A percentile compares a stretch with the other conserved stretches of the same genome.
Conservation (phyloP, 1,140 invertebrate genomes). For the Microplitis mediator region DNA sequence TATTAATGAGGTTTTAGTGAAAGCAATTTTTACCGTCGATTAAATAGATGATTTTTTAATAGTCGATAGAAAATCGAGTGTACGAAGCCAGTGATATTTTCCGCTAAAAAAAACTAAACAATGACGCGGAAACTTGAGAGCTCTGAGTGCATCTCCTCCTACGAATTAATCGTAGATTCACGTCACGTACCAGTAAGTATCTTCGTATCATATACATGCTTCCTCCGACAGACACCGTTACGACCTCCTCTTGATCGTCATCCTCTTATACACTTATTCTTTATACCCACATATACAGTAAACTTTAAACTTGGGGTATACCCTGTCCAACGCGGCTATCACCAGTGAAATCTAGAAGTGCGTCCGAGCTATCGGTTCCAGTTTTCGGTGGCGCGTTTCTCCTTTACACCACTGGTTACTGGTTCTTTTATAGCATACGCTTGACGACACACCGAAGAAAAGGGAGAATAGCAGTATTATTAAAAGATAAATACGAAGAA, state of each 20-base stretch:
- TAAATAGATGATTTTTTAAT: too few relatives aligned
- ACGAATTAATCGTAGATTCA: conserved; percentile 35
- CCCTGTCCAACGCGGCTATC: conserved; percentile 20
- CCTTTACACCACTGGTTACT: neutral
- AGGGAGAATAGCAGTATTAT: neutral
- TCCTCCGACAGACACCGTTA: conserved; percentile 18
- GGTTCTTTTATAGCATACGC: neutral
- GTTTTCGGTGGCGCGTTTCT: conserved; percentile 30
- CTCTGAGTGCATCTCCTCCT: conserved; percentile 25
- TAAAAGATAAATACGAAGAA: neutral
- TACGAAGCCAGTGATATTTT: neutral
- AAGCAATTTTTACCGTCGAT: too few relatives aligned
- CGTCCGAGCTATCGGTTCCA: conserved; percentile 28
- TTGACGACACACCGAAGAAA: neutral
- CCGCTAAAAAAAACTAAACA: neutral
- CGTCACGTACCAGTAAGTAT: conserved; percentile 32
- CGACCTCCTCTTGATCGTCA: conserved; percentile 13
- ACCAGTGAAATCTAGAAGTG: conserved; percentile 32
- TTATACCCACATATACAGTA: neutral
- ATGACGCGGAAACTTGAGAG: conserved; percentile 35
- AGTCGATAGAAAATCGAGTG: too few relatives aligned
- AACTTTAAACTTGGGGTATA: neutral
- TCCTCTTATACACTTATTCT: neutral
- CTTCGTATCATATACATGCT: conserved; percentile 29
- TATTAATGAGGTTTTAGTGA: too few relatives aligned